Conservation (phyloP, 1,140 invertebrate species). For the Rhagoletis pomonella region DNA sequence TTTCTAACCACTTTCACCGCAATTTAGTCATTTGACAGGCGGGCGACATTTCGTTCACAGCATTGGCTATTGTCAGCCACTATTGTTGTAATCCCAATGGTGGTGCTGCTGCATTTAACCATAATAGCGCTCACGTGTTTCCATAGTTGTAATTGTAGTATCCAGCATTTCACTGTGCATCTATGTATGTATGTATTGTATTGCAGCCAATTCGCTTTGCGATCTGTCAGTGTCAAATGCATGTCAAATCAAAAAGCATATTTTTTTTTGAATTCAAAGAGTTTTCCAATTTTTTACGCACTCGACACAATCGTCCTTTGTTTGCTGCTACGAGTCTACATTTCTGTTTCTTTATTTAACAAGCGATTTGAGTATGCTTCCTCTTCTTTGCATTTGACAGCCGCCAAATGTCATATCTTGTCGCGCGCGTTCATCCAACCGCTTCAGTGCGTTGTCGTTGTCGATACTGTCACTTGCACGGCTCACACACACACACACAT, state of each 20-base stretch:
- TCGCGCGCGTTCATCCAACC: background rate
- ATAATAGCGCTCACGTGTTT: slow-evolving; percentile 54
- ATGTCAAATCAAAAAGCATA: slow-evolving; percentile 50
- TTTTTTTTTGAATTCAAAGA: slow-evolving; percentile 44
- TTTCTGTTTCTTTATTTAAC: background rate
- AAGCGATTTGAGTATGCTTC: background rate
- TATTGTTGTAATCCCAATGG: too few relatives aligned
- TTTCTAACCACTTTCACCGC: too few relatives aligned
- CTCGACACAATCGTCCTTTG: slow-evolving; percentile 32
- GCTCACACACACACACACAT: background rate
- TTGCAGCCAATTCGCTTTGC: slow-evolving; percentile 57
- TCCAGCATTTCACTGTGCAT: slow-evolving; percentile 68
- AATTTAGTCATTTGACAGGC: too few relatives aligned
- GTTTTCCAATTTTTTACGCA: slow-evolving; percentile 42
- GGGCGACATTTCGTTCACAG: background rate
- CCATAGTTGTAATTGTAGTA: slow-evolving; percentile 9
- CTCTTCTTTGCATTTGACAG: slow-evolving; percentile 47
- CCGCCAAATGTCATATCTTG: slow-evolving; percentile 38
- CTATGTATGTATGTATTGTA: slow-evolving; percentile 67
- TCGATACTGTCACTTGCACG: slow-evolving; percentile 16
- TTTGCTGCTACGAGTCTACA: background rate
- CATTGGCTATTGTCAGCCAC: too few relatives aligned
- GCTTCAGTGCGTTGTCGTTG: background rate
- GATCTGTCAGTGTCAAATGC: slow-evolving; percentile 60
- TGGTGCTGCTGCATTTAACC: background rate